These are phyloP conservation scores for Zootoca vivipara DNA, from an alignment of 2,113 vertebrate species.

Conservation along the genomic window DNA sequence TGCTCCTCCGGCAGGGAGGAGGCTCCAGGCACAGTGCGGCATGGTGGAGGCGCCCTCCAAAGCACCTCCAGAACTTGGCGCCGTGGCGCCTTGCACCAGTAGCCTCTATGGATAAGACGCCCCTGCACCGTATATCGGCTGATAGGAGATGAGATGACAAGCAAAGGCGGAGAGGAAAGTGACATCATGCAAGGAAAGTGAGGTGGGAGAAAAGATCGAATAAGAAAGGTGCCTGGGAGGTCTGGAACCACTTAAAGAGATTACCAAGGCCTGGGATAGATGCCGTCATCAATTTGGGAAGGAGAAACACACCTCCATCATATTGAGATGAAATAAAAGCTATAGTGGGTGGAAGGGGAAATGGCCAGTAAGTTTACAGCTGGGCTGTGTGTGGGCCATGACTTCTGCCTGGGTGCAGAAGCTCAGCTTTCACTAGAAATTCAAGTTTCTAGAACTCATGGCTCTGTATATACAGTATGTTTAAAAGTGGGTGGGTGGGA, in stretches of 20 bases:
- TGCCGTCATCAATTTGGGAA: not conserved
- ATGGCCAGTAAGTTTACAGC: not conserved
- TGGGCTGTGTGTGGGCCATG: not conserved
- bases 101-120: too few species aligned
- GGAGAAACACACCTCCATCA: not conserved
- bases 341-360: not conserved
- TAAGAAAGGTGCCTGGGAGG: not conserved
- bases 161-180: constrained; percentile 11
- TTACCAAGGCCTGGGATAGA: not conserved
- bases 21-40: too few species aligned
- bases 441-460: not conserved
- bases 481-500: not conserved
- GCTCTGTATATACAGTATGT: not conserved
- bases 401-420: not conserved
- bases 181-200: constrained; percentile 11
- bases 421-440: not conserved
- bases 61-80: too few species aligned
- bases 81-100: too few species aligned
- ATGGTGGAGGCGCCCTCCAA: too few species aligned
- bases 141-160: constrained; percentile 1
- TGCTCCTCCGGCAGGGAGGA: too few species aligned
- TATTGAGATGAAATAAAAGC: not conserved
- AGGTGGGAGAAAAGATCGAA: not conserved
- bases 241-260: constrained; percentile 3
- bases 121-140: constrained; percentile 14